Conservation (phyloP, 2,797 vertebrate species). For the Myripristis murdjan region DNA sequence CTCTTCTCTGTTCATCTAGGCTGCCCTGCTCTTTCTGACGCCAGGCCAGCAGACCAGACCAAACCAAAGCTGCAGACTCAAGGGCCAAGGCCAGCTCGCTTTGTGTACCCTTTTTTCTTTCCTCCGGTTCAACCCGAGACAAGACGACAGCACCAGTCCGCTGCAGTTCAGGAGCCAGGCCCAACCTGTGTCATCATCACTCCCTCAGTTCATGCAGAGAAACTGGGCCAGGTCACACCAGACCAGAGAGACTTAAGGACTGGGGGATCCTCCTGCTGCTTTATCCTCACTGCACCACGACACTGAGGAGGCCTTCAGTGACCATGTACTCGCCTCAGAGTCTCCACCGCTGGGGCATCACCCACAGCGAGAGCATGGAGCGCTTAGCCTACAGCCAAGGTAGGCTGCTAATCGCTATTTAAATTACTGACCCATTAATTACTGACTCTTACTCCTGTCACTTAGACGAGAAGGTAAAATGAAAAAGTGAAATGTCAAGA, state of each 20-base stretch:
- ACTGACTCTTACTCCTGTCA: not conserved
- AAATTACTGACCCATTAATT: not conserved
- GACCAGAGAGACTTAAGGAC: slow-evolving; percentile 3
- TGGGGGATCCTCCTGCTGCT: slow-evolving; percentile 1
- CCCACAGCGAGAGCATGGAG: slow-evolving; percentile 88
- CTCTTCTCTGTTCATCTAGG: slow-evolving; percentile 15
- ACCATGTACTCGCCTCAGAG: slow-evolving; percentile 89
- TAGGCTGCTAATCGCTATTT: slow-evolving; percentile 48
- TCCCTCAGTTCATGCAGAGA: too few species aligned
- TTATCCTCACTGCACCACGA: too few species aligned
- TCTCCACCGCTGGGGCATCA: slow-evolving; percentile 89
- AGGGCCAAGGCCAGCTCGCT: not conserved
- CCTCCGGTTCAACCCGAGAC: not conserved
- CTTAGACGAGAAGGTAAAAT: too few species aligned
- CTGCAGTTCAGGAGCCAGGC: not conserved
- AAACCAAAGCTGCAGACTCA: not conserved
- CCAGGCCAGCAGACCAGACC: not conserved
- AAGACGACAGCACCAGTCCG: not conserved
- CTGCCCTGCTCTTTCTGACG: not conserved
- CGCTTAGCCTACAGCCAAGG: slow-evolving; percentile 87
- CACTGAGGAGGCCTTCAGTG: slow-evolving; percentile 23
- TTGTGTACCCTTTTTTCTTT: not conserved
- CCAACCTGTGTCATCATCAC: too few species aligned
- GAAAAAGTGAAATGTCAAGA: too few species aligned
- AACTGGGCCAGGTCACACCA: not conserved